These are phyloP conservation scores for Brachypodius melanocephalos DNA, from an alignment of 2,113 vertebrate genomes.

Conservation along the genomic window DNA sequence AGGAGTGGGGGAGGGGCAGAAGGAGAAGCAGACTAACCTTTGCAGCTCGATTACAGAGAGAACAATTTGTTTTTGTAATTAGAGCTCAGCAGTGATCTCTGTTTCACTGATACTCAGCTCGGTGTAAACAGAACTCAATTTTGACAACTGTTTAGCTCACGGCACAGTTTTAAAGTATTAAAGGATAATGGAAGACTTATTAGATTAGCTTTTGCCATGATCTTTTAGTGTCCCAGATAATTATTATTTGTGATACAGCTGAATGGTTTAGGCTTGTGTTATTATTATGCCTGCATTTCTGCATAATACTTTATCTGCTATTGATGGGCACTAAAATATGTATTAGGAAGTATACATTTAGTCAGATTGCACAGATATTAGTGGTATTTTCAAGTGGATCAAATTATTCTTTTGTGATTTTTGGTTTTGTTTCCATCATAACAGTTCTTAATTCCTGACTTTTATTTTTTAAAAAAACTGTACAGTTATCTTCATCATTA, in stretches of 20 bases:
- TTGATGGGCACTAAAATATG: conserved; percentile 43
- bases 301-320: conserved; percentile 32
- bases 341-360: conserved; percentile 33
- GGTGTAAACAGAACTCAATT: conserved; percentile 68
- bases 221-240: conserved; percentile 75
- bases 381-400: background rate
- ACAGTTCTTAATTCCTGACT: background rate
- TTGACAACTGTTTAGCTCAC: conserved; percentile 74
- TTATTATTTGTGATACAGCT: conserved; percentile 67
- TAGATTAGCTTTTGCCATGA: conserved; percentile 76
- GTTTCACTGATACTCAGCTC: conserved; percentile 49
- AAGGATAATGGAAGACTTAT: conserved; percentile 76
- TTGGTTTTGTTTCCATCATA: background rate
- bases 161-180: conserved; percentile 74
- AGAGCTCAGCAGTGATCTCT: conserved; percentile 60
- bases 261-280: conserved; percentile 56
- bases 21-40: conserved; percentile 32
- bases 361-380: conserved; percentile 18
- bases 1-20: background rate
- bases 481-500: background rate
- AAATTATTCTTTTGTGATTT: background rate
- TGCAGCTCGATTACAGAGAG: conserved; percentile 39
- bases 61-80: conserved; percentile 65
- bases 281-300: conserved; percentile 31
- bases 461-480: background rate